A percentile compares a stretch with the other conserved stretches of the same genome.
Evolutionary conservation across 2,113 vertebrate genomes (phyloP).

Genomic region (Pyxicephalus adspersus): DNA sequence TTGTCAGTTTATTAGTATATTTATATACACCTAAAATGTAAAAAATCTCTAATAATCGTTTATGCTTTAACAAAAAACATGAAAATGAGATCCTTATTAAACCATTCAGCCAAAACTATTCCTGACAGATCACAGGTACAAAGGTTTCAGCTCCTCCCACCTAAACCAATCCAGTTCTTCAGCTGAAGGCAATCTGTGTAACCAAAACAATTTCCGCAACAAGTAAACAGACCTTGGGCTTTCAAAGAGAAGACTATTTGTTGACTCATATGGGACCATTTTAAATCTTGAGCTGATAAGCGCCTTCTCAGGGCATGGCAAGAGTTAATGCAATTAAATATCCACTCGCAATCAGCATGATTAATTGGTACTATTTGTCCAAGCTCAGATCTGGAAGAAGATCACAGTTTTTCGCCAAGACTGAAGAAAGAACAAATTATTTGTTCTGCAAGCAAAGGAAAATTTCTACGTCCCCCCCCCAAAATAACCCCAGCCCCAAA

Average conservation of each 20-base stretch:
- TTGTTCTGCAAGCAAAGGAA: conserved; percentile 45
- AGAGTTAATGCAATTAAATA: conserved; percentile 48
- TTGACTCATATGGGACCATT: conserved; percentile 54
- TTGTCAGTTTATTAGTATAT: too few relatives aligned
- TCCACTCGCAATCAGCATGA: conserved; percentile 52
- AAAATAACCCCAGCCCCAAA: conserved; percentile 28
- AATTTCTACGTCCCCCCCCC: conserved; percentile 40
- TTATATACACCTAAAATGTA: too few relatives aligned
- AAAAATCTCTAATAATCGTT: too few relatives aligned
- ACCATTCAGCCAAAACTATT: background rate
- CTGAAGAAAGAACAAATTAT: conserved; percentile 49
- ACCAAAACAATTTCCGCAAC: conserved; percentile 36
- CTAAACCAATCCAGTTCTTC: conserved; percentile 2
- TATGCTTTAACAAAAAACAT: background rate
- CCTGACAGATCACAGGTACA: conserved; percentile 15
- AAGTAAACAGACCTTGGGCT: conserved; percentile 29
- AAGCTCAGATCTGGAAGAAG: conserved; percentile 46
- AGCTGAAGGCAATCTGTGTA: conserved; percentile 36
- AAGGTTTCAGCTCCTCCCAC: conserved; percentile 9
- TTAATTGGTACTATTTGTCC: conserved; percentile 55
- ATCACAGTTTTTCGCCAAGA: conserved; percentile 47
- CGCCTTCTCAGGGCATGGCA: background rate
- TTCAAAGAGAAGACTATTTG: conserved; percentile 11
- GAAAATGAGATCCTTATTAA: background rate
- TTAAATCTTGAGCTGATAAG: conserved; percentile 38